These are phyloP conservation scores for Austrofundulus limnaeus DNA, from an alignment of 2,113 vertebrate genomes.

Conservation along the genomic window DNA sequence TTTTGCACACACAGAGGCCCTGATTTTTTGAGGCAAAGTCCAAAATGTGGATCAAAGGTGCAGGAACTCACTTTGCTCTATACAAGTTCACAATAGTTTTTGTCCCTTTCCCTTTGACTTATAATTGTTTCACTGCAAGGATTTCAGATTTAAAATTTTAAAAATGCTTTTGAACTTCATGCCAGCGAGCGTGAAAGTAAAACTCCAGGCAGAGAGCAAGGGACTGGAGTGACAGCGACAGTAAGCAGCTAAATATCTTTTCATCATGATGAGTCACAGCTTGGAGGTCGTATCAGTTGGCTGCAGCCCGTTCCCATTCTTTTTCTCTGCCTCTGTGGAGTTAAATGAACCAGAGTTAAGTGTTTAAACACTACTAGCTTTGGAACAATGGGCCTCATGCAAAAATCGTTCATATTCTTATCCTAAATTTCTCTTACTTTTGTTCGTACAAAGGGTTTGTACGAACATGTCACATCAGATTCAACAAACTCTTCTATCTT, in stretches of 20 bases:
- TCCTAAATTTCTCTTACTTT: too few relatives aligned
- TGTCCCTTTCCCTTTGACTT: not conserved
- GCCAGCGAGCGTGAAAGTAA: not conserved
- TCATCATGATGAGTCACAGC: conserved; percentile 39
- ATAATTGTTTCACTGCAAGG: not conserved
- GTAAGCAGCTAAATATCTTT: conserved; percentile 61
- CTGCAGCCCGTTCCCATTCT: conserved; percentile 70
- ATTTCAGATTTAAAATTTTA: not conserved
- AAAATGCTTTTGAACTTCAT: not conserved
- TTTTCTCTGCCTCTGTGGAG: conserved; percentile 44
- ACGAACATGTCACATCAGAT: too few relatives aligned
- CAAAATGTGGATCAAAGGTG: not conserved
- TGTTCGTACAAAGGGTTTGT: too few relatives aligned
- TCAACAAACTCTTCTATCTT: too few relatives aligned
- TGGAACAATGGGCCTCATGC: too few relatives aligned
- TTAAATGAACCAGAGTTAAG: conserved; percentile 37
- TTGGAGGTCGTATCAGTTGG: conserved; percentile 61
- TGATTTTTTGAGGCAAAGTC: conserved; percentile 22
- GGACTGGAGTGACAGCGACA: conserved; percentile 47
- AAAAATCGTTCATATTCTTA: too few relatives aligned
- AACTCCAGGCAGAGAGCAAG: conserved; percentile 1
- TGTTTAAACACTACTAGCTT: too few relatives aligned
- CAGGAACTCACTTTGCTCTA: not conserved
- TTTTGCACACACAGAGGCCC: not conserved
- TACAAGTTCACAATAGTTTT: not conserved